Percentiles rank a stretch among this genome's conserved stretches.
Evolutionary conservation across 2,113 vertebrate genomes (phyloP).

Genomic region (Ovis aries): ARS-UI_Ramb_v3.0 NC_056055.1:219434001-219434500

Average conservation of each 20-base stretch:
- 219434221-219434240: neutral
- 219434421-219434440: slow-evolving; percentile 36
- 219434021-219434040: neutral
- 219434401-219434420: neutral
- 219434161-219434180: neutral
- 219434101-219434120: neutral
- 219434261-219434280: neutral
- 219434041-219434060: neutral
- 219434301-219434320: neutral
- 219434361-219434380: slow-evolving; percentile 29
- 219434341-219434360: neutral
- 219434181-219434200: slow-evolving; percentile 26
- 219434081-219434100: neutral
- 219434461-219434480: slow-evolving; percentile 58
- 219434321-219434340: neutral
- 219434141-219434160: neutral
- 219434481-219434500: neutral
- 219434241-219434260: neutral
- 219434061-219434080: neutral
- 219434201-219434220: slow-evolving; percentile 10
- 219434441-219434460: slow-evolving; percentile 33
- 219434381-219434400: slow-evolving; percentile 30
- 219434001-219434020: neutral
- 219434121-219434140: neutral
- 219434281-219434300: neutral